Percentiles rank a stretch among this genome's conserved stretches.
phyloP scores from a whole-genome alignment of 1,140 invertebrate genomes.

The Rhynchophorus ferrugineus region DNA sequence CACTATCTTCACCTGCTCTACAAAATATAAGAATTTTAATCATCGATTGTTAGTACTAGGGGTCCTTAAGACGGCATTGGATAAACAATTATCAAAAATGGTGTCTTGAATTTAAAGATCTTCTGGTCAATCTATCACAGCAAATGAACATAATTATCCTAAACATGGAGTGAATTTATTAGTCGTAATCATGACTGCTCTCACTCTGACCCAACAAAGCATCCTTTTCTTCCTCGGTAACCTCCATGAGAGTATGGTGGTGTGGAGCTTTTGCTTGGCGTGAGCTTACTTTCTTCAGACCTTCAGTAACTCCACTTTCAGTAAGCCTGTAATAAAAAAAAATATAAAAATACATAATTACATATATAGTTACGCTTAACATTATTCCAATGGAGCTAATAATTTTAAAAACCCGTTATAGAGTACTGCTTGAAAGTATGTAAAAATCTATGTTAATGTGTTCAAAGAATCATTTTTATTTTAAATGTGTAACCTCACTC shows the following conservation, averaged over 20 bases:
- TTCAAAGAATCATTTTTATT: neutral
- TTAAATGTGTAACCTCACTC: neutral
- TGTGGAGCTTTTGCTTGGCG: slow-evolving; percentile 28
- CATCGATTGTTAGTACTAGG: too few relatives aligned
- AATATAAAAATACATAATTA: slow-evolving; percentile 20
- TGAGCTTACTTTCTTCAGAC: slow-evolving; percentile 47
- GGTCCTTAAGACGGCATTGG: too few relatives aligned
- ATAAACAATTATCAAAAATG: too few relatives aligned
- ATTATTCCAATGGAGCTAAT: too few relatives aligned
- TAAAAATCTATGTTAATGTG: neutral
- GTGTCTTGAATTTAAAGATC: neutral
- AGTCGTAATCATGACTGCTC: slow-evolving; percentile 67
- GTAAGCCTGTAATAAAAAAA: slow-evolving; percentile 44
- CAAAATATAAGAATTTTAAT: too few relatives aligned
- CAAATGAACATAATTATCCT: neutral
- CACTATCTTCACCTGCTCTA: too few relatives aligned
- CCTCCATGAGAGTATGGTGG: slow-evolving; percentile 35
- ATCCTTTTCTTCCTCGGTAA: slow-evolving; percentile 57
- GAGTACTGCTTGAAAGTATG: neutral
- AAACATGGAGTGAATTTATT: slow-evolving; percentile 10
- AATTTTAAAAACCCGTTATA: too few relatives aligned
- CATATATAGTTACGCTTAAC: neutral
- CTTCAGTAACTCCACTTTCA: slow-evolving; percentile 51
- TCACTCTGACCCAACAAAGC: slow-evolving; percentile 58
- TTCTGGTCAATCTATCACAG: neutral